A percentile compares a stretch with the other conserved stretches of the same genome.
phyloP scores from a whole-genome alignment of 2,113 vertebrate species.

The Rafetus swinhoei region DNA sequence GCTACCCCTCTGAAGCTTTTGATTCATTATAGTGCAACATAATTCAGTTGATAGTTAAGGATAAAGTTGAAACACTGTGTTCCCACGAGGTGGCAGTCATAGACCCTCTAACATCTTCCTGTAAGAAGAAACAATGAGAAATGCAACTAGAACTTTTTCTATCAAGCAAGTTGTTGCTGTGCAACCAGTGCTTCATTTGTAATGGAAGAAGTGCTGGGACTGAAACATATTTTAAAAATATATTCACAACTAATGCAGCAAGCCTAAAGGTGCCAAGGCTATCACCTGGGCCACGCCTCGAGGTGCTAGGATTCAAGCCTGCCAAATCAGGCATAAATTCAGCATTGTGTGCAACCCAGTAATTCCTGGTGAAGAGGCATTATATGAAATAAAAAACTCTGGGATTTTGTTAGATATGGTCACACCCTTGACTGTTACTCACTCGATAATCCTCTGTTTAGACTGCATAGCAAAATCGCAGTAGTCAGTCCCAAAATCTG shows the following conservation, averaged over 20 bases:
- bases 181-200: no score
- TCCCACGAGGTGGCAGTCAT: conserved; percentile 69
- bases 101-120: neutral
- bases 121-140: neutral
- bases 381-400: neutral
- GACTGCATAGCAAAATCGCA: conserved; percentile 93
- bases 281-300: no score
- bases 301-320: no score
- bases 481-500: conserved; percentile 90
- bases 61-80: neutral
- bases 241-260: no score
- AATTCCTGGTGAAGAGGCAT: neutral
- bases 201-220: no score
- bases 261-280: no score
- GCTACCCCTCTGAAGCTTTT: no score
- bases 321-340: no score
- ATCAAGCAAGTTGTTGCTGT: neutral
- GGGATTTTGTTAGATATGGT: neutral
- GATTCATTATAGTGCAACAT: neutral
- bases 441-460: conserved; percentile 94
- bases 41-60: neutral
- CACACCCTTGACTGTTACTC: conserved; percentile 54
- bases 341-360: neutral
- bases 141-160: neutral
- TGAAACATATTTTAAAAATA: no score